Evolutionary conservation across 2,797 vertebrate species (phyloP).

Genomic region (Pristis pectinata): DNA sequence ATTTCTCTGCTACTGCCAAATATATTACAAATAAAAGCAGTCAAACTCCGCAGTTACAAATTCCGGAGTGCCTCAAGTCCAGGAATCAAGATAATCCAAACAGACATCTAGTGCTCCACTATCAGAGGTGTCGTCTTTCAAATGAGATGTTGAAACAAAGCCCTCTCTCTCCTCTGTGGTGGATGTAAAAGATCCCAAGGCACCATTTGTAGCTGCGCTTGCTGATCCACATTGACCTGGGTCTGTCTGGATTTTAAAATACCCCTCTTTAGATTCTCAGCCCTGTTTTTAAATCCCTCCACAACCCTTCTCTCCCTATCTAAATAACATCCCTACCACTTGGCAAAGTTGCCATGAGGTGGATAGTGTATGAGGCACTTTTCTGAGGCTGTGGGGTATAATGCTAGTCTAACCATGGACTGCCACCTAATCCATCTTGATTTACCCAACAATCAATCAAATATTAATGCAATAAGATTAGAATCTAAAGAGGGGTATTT

Average conservation of each 20-base stretch:
- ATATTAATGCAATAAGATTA: background rate
- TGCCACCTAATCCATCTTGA: background rate
- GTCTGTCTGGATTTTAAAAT: no score
- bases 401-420: no score
- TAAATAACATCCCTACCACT: no score
- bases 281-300: no score
- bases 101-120: background rate
- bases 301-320: no score
- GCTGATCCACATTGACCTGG: no score
- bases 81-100: background rate
- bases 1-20: background rate
- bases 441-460: background rate
- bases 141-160: no score
- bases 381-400: background rate
- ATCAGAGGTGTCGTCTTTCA: background rate
- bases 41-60: background rate
- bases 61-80: background rate
- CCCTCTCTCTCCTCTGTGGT: background rate
- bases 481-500: no score
- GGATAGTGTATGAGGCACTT: background rate
- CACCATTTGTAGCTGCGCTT: background rate
- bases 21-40: background rate
- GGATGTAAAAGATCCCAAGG: background rate
- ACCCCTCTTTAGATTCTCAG: no score
- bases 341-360: background rate